phyloP scores from a whole-genome alignment of 2,888 invertebrate species.

The Eupelmus urozonus region DNA sequence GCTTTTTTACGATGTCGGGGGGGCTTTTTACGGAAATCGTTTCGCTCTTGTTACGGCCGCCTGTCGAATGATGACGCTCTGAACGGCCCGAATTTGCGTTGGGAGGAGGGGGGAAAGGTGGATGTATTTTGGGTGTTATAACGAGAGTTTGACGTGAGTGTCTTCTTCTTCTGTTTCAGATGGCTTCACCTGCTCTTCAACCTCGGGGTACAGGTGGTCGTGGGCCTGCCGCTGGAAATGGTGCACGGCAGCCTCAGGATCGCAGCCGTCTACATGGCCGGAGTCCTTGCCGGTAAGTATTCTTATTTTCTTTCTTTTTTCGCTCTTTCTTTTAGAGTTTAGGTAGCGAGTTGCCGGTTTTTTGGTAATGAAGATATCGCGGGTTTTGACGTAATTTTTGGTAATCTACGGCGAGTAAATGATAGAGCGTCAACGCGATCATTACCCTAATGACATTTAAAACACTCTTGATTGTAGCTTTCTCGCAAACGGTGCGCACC shows the following conservation, averaged over 20 bases:
- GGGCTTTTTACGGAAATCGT: too few relatives aligned
- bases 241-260: constrained; percentile 95
- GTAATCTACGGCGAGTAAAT: too few relatives aligned
- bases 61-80: too few relatives aligned
- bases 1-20: too few relatives aligned
- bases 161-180: constrained; percentile 77
- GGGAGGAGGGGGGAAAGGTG: too few relatives aligned
- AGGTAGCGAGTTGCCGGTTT: not conserved
- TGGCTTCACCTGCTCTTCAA: constrained; percentile 98
- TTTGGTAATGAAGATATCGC: constrained; percentile 2
- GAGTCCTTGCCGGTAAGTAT: constrained; percentile 91
- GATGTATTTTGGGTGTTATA: too few relatives aligned
- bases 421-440: too few relatives aligned
- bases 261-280: constrained; percentile 93
- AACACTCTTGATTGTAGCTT: not conserved
- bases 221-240: constrained; percentile 96
- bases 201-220: constrained; percentile 93
- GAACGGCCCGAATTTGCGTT: too few relatives aligned
- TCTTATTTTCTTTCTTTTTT: not conserved
- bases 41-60: too few relatives aligned
- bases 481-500: too few relatives aligned
- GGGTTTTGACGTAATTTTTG: not conserved
- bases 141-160: too few relatives aligned
- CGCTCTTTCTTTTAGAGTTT: too few relatives aligned
- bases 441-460: not conserved